These are phyloP conservation scores for Sussaba pulchella DNA, from an alignment of 2,888 invertebrate species.

Conservation along the genomic window DNA sequence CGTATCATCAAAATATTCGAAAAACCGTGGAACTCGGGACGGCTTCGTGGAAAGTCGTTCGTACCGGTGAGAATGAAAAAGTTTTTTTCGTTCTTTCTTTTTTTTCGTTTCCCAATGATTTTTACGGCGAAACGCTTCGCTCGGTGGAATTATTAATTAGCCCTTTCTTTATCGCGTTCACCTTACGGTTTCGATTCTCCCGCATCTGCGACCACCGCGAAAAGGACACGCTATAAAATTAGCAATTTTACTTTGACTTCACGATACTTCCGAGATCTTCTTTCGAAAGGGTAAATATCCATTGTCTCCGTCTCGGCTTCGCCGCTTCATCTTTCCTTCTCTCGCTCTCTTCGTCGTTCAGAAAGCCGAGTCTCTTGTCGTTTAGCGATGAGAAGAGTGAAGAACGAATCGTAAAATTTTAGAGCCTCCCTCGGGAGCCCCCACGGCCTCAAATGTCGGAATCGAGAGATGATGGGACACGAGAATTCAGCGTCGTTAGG, in stretches of 20 bases:
- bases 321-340: too few relatives aligned
- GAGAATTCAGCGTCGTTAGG: slow-evolving; percentile 65
- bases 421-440: slow-evolving; percentile 64
- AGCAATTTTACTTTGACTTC: slow-evolving; percentile 79
- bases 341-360: slow-evolving; percentile 52
- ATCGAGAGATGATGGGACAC: slow-evolving; percentile 54
- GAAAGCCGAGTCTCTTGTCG: slow-evolving; percentile 57
- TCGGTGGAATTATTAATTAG: slow-evolving; percentile 80
- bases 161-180: slow-evolving; percentile 73
- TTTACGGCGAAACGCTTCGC: slow-evolving; percentile 77
- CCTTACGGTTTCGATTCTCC: slow-evolving; percentile 37
- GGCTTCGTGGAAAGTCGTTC: slow-evolving; percentile 65
- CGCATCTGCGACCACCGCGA: slow-evolving; percentile 17
- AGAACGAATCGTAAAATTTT: slow-evolving; percentile 70
- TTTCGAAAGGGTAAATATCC: slow-evolving; percentile 76
- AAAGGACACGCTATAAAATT: slow-evolving; percentile 78
- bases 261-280: slow-evolving; percentile 76
- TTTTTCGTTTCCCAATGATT: slow-evolving; percentile 68
- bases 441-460: slow-evolving; percentile 49
- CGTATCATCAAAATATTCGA: slow-evolving; percentile 62
- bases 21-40: slow-evolving; percentile 51
- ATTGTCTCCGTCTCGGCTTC: slow-evolving; percentile 72
- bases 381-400: slow-evolving; percentile 64
- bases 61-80: slow-evolving; percentile 37
- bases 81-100: slow-evolving; percentile 10